These are phyloP conservation scores for Rafetus swinhoei DNA, from an alignment of 2,113 vertebrate genomes.

Conservation along the genomic window DNA sequence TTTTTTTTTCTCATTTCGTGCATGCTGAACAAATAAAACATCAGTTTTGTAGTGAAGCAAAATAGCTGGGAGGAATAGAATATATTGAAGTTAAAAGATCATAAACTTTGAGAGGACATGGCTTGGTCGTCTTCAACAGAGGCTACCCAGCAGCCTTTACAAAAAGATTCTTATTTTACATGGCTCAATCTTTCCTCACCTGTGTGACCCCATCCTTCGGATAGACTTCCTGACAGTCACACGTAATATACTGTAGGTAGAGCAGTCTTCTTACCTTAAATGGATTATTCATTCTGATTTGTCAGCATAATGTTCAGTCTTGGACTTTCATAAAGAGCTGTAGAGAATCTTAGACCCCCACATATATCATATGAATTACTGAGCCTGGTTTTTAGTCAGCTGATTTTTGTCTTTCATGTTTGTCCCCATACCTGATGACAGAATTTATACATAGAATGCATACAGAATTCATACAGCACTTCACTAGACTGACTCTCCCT, in stretches of 20 bases:
- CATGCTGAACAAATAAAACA: conserved; percentile 80
- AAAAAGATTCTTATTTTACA: conserved; percentile 93
- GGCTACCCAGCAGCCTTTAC: conserved; percentile 89
- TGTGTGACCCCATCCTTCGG: conserved; percentile 92
- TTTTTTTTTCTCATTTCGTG: conserved; percentile 87
- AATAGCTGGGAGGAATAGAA: conserved; percentile 87
- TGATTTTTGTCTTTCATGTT: conserved; percentile 92
- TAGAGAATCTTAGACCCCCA: conserved; percentile 92
- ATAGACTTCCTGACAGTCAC: conserved; percentile 94
- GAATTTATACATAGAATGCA: conserved; percentile 79
- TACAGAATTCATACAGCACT: conserved; percentile 91
- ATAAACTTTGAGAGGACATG: conserved; percentile 93
- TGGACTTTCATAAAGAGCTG: conserved; percentile 94
- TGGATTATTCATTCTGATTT: conserved; percentile 94
- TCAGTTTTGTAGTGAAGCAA: conserved; percentile 60
- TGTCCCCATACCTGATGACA: conserved; percentile 92
- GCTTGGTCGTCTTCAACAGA: conserved; percentile 91
- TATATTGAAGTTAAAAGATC: conserved; percentile 87
- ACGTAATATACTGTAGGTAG: conserved; percentile 88
- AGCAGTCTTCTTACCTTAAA: conserved; percentile 94
- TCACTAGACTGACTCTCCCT: conserved; percentile 88
- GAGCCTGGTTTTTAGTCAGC: conserved; percentile 92
- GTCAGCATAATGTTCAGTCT: conserved; percentile 95
- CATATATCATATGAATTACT: conserved; percentile 92
- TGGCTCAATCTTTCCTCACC: conserved; percentile 89